Evolutionary conservation across 2,888 invertebrate genomes (phyloP).

Genomic region (Drosophila nr. medialis): DNA sequence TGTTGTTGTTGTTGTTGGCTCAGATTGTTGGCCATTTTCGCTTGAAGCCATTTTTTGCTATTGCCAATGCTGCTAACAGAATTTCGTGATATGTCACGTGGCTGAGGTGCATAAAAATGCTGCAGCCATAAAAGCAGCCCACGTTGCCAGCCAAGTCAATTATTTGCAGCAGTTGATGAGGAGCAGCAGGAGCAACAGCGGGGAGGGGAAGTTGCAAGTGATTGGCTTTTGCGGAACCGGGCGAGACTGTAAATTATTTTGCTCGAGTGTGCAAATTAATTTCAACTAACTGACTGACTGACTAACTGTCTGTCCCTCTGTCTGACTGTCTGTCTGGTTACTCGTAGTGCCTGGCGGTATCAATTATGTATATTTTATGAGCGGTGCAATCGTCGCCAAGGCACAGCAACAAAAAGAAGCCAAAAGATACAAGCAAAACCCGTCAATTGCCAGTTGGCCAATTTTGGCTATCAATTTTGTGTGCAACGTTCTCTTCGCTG

Average conservation of each 20-base stretch:
- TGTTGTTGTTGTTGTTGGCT: conserved; percentile 1
- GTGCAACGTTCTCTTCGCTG: conserved; percentile 45
- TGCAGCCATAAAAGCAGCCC: conserved; percentile 61
- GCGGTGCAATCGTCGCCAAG: conserved; percentile 25
- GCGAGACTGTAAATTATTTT: conserved; percentile 70
- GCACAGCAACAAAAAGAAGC: not conserved
- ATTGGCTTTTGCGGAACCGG: conserved; percentile 36
- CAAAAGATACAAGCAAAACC: conserved; percentile 28
- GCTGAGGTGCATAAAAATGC: conserved; percentile 55
- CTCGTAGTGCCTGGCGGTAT: conserved; percentile 47
- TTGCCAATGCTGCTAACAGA: conserved; percentile 59
- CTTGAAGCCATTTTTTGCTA: conserved; percentile 10
- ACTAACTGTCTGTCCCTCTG: conserved; percentile 57
- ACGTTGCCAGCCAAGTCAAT: conserved; percentile 42
- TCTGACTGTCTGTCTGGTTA: conserved; percentile 10
- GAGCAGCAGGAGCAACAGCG: not conserved
- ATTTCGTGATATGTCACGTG: conserved; percentile 78
- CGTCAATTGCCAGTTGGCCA: conserved; percentile 59
- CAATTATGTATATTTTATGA: conserved; percentile 70
- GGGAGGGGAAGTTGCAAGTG: conserved; percentile 8
- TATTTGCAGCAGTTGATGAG: not conserved
- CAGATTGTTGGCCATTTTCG: conserved; percentile 15
- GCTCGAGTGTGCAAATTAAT: conserved; percentile 74
- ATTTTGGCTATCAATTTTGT: conserved; percentile 72
- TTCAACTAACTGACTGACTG: conserved; percentile 29